phyloP scores from a whole-genome alignment of 2,113 vertebrate species.

The Nematolebias whitei region DNA sequence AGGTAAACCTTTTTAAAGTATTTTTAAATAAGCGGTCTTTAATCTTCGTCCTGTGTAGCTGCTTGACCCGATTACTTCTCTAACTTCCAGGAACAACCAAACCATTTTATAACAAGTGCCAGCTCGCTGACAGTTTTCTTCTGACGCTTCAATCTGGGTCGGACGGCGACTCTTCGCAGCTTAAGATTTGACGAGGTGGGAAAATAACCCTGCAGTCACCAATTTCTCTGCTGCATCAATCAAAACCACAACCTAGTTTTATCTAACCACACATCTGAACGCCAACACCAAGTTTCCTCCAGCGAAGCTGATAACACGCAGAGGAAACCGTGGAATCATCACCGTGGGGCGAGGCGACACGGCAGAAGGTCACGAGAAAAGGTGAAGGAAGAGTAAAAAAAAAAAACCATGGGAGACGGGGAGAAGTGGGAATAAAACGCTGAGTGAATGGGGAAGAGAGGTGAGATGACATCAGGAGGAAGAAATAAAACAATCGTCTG shows the following conservation, averaged over 20 bases:
- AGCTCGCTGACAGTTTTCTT: background rate
- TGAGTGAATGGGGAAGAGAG: background rate
- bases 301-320: background rate
- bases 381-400: background rate
- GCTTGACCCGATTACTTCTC: slow-evolving; percentile 42
- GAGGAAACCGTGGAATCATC: slow-evolving; percentile 9
- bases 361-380: background rate
- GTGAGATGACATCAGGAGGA: slow-evolving; percentile 12
- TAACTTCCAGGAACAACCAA: slow-evolving; percentile 40
- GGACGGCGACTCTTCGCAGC: background rate
- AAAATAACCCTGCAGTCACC: slow-evolving; percentile 7
- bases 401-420: too few species aligned
- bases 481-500: background rate
- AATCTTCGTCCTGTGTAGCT: background rate
- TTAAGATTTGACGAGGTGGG: slow-evolving; percentile 28
- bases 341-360: too few species aligned
- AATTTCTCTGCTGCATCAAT: slow-evolving; percentile 2
- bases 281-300: slow-evolving; percentile 14
- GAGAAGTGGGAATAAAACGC: background rate
- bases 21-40: too few species aligned
- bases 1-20: too few species aligned
- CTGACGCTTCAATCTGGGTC: slow-evolving; percentile 35
- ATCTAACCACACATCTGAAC: slow-evolving; percentile 43
- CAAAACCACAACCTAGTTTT: slow-evolving; percentile 54
- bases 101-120: too few species aligned